Evolutionary conservation across 2,888 invertebrate species (phyloP).

Genomic region (Cataglyphis livida): DNA sequence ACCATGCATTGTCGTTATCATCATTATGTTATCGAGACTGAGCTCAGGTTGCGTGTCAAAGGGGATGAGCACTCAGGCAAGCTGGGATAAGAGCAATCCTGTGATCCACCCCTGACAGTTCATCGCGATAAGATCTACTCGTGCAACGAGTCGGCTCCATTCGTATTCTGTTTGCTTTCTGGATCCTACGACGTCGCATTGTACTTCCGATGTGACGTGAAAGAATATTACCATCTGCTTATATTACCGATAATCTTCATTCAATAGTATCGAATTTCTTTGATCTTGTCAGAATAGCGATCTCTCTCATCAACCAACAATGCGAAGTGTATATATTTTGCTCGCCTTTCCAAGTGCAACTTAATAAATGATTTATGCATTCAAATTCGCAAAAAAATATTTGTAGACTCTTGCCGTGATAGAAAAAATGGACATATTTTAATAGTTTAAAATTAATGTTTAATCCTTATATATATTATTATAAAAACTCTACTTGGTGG

Average conservation of each 20-base stretch:
- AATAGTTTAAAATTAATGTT: no score
- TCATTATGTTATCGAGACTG: slow-evolving; percentile 59
- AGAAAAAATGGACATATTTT: no score
- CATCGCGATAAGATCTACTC: slow-evolving; percentile 80
- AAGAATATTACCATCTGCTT: slow-evolving; percentile 83
- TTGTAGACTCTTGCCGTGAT: no score
- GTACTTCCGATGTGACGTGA: slow-evolving; percentile 72
- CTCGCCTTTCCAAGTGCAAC: neutral
- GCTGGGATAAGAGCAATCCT: slow-evolving; percentile 82
- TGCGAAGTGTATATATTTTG: neutral
- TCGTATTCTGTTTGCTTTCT: slow-evolving; percentile 79
- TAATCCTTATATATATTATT: no score
- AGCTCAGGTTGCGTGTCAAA: slow-evolving; percentile 67
- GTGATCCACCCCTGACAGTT: slow-evolving; percentile 80
- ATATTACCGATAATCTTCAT: slow-evolving; percentile 82
- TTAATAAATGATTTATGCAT: neutral
- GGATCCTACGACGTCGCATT: slow-evolving; percentile 74
- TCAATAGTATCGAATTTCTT: slow-evolving; percentile 76
- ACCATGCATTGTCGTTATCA: slow-evolving; percentile 23
- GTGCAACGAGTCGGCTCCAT: slow-evolving; percentile 77
- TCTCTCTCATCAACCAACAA: slow-evolving; percentile 31
- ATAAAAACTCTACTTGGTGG: no score
- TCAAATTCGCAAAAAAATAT: neutral
- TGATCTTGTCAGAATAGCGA: slow-evolving; percentile 21
- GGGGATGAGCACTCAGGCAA: slow-evolving; percentile 67